Evolutionary conservation across 2,888 invertebrate species (phyloP).

Genomic region (Coelogynopora nodosa): DNA sequence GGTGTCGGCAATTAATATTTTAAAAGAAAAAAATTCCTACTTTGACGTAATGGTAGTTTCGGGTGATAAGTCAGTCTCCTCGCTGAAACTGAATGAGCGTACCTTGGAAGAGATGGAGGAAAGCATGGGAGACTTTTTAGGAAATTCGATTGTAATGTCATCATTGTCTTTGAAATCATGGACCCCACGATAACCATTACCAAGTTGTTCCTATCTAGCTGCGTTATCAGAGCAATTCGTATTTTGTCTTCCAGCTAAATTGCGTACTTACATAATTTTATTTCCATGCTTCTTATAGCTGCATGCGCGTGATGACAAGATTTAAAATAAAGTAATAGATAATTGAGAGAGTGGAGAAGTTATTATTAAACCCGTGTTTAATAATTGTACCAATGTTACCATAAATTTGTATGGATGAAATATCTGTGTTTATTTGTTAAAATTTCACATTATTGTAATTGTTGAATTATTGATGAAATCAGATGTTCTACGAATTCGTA

Average conservation of each 20-base stretch:
- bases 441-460: background rate
- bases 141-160: background rate
- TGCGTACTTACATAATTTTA: background rate
- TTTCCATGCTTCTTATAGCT: background rate
- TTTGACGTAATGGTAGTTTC: too few relatives aligned
- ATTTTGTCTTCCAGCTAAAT: background rate
- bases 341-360: background rate
- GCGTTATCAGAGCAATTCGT: background rate
- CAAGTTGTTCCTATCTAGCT: background rate
- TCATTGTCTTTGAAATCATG: constrained; percentile 5
- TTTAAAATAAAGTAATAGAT: background rate
- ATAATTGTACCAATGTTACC: background rate
- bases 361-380: background rate
- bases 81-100: too few relatives aligned
- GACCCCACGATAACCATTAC: background rate
- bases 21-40: too few relatives aligned
- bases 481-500: background rate
- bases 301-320: background rate
- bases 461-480: background rate
- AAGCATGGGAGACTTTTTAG: background rate
- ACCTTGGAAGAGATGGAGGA: background rate
- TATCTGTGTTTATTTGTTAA: background rate
- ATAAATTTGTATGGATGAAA: background rate
- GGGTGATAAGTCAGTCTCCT: too few relatives aligned
- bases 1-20: too few relatives aligned